These are phyloP conservation scores for Aromia moschata DNA, from an alignment of 2,888 invertebrate genomes.

Conservation along the genomic window DNA sequence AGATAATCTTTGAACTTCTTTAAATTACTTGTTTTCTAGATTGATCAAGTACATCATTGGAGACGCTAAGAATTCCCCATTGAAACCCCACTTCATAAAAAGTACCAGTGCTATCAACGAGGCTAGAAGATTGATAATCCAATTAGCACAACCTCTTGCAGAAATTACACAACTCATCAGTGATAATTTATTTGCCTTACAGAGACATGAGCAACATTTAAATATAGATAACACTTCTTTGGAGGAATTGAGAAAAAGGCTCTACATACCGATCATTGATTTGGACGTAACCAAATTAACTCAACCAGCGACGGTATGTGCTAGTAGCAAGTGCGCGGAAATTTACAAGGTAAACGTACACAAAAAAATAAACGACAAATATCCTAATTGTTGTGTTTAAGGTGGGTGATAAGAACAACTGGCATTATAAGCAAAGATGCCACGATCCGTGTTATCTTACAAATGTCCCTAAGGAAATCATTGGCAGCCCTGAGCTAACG, in stretches of 20 bases:
- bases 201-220: conserved; percentile 46
- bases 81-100: conserved; percentile 53
- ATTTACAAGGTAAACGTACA: conserved; percentile 45
- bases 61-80: conserved; percentile 35
- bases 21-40: conserved; percentile 44
- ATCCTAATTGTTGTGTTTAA: conserved; percentile 36
- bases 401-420: conserved; percentile 50
- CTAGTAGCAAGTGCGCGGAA: conserved; percentile 48
- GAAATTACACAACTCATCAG: conserved; percentile 56
- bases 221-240: conserved; percentile 41
- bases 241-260: conserved; percentile 48
- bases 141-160: conserved; percentile 55
- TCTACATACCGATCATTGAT: conserved; percentile 53
- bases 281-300: conserved; percentile 47
- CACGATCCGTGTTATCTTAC: conserved; percentile 57
- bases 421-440: conserved; percentile 55
- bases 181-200: conserved; percentile 52
- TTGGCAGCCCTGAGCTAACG: conserved; percentile 52
- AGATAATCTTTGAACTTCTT: too few relatives aligned
- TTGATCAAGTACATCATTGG: conserved; percentile 52
- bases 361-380: background rate
- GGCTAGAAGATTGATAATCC: conserved; percentile 53
- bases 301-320: conserved; percentile 55
- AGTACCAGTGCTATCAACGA: conserved; percentile 56
- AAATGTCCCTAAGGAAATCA: conserved; percentile 53